Base-by-base conservation (phyloP, 2,888 invertebrate genomes). In the Zaprionus lineosus region DNA sequence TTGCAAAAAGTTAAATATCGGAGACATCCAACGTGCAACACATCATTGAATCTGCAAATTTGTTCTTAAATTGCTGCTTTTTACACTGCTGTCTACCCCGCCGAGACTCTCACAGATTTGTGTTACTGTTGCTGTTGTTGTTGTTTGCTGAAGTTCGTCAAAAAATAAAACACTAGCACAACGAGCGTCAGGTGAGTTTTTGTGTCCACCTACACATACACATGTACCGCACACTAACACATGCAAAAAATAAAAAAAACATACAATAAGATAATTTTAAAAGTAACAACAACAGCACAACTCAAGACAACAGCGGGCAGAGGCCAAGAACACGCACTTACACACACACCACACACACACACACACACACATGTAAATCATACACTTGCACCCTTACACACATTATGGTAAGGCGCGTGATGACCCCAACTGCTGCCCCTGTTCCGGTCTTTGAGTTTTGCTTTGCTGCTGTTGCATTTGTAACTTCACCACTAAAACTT, bases 161-260 rank as follows among this genome's bases (percentile, higher is more conserved):
- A 53, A 51, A 29, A 34, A 47, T 24, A 24, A 40, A 52, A 47
- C 31, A 60, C 37, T 51, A 58, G 31, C 55, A 68, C 41, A 60
- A 43, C 55, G 64, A 79, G 67, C 70, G 85, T 77, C 77, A 84
- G 77, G 77, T 84, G 85, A 77, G 77, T 84, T 55, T 65, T 85
- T 41, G 51, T 74, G 65, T 74, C 47, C 52, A 65, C 15, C 48
- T 47, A 50, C 46, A 53, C 12, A 40, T 24, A 40, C 18, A 46
- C 33, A 36, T 24, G 18, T 15, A 46, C 21, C 50, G 37, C 36
- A 57, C 65, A 66, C 50, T 14, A 2, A 60, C 43, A 40, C 40
- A 48, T 36, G 43, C 43, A 62, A 41, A 41, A n/a, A n/a, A n/a
- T n/a, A n/a, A n/a, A n/a, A n/a, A 47, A 15, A 31, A 56, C 24